Percentiles rank a stretch among this genome's conserved stretches.
Conservation (phyloP, 2,797 vertebrate genomes). For the Delichon dasypus region DNA sequence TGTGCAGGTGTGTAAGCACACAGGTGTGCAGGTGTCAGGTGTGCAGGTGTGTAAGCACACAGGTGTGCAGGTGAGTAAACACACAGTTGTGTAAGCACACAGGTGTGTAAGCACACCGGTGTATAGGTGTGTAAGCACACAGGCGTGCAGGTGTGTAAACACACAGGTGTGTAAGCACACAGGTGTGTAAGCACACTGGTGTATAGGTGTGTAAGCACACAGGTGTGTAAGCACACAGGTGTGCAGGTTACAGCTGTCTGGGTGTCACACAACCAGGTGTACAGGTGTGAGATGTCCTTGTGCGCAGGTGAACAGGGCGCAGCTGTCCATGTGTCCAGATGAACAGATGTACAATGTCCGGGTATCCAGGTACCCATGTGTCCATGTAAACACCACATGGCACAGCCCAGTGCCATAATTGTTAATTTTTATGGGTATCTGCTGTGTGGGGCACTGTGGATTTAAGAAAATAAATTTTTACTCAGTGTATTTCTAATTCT, state of each 20-base stretch:
- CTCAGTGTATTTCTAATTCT: neutral
- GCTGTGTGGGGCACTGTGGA: too few species aligned
- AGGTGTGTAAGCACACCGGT: accelerated
- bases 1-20: neutral
- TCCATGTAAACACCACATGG: neutral
- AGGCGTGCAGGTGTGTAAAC: too few species aligned
- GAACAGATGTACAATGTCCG: too few species aligned
- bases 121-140: too few species aligned
- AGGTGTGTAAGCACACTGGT: neutral
- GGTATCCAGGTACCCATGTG: accelerated
- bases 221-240: neutral
- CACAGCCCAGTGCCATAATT: neutral
- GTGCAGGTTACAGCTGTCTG: too few species aligned
- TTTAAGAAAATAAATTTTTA: neutral
- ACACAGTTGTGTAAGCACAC: too few species aligned
- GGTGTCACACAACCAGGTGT: too few species aligned
- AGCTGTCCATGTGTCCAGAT: accelerated
- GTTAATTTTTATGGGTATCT: neutral
- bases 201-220: too few species aligned
- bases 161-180: too few species aligned
- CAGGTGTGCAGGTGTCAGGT: neutral
- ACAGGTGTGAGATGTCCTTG: accelerated
- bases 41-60: neutral
- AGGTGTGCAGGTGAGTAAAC: neutral
- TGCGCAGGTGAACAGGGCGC: neutral